phyloP scores from a whole-genome alignment of 2,888 invertebrate species.

The Pterostichus niger region DNA sequence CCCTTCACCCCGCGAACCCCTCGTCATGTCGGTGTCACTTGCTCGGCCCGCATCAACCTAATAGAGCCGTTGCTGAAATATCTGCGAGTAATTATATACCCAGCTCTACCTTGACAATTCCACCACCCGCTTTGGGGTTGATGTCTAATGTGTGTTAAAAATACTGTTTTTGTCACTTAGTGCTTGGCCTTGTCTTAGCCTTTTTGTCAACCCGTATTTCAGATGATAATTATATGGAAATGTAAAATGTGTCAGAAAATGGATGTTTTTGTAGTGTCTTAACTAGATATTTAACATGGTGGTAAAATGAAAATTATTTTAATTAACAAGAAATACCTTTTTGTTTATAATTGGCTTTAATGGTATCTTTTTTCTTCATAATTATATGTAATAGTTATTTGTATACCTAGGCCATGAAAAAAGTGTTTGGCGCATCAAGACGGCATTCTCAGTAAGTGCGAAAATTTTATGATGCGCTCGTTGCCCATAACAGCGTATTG shows the following conservation, averaged over 20 bases:
- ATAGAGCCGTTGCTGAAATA: conserved; percentile 64
- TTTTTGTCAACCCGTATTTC: conserved; percentile 35
- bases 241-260: conserved; percentile 1
- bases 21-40: conserved; percentile 12
- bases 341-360: too few species aligned
- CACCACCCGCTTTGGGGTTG: conserved; percentile 17
- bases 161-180: conserved; percentile 18
- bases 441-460: too few species aligned
- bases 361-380: too few species aligned
- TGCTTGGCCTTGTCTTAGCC: conserved; percentile 15
- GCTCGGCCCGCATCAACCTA: conserved; percentile 31
- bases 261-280: not conserved
- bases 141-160: conserved; percentile 28
- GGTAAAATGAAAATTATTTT: too few species aligned
- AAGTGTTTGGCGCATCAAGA: too few species aligned
- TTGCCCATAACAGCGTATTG: too few species aligned
- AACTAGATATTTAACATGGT: conserved; percentile 3
- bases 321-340: too few species aligned
- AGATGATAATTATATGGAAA: conserved; percentile 20
- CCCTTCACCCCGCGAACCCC: conserved; percentile 1
- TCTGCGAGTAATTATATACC: conserved; percentile 62
- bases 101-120: conserved; percentile 22
- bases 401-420: too few species aligned
- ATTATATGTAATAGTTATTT: too few species aligned
- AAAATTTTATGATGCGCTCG: too few species aligned